Conservation (phyloP, 2,797 vertebrate species). For the Darevskia nairensis region DNA sequence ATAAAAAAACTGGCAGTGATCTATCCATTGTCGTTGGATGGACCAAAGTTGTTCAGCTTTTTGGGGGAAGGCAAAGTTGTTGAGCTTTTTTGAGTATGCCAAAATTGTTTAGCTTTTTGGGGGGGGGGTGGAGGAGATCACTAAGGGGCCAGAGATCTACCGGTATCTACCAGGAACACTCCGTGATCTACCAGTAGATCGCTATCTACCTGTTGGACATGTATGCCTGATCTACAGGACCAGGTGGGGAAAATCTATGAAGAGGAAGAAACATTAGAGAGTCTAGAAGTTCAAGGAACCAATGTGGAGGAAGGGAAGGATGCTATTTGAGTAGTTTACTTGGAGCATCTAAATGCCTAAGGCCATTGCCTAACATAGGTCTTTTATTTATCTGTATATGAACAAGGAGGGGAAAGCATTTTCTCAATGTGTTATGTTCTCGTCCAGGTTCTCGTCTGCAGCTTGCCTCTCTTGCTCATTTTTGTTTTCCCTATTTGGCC, state of each 20-base stretch:
- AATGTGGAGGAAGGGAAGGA: neutral
- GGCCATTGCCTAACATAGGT: conserved; percentile 22
- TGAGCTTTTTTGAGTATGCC: too few species aligned
- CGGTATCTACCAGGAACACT: too few species aligned
- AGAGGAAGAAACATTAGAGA: neutral
- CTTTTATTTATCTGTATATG: conserved; percentile 29
- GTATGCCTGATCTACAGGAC: neutral
- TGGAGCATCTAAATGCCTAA: neutral
- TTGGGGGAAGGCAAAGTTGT: too few species aligned
- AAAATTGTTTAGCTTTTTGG: too few species aligned
- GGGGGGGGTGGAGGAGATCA: too few species aligned
- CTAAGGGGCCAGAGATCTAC: too few species aligned
- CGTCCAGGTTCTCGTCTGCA: conserved; percentile 58
- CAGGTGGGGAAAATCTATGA: neutral
- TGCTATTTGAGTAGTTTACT: neutral
- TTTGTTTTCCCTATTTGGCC: conserved; percentile 65
- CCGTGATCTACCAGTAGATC: too few species aligned
- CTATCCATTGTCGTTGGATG: too few species aligned
- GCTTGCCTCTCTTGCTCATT: conserved; percentile 58
- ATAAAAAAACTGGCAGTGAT: too few species aligned
- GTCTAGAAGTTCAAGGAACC: neutral
- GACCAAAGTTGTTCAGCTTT: too few species aligned
- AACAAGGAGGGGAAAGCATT: neutral
- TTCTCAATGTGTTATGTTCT: conserved; percentile 58
- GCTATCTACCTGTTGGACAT: too few species aligned